These are phyloP conservation scores for Coboldia fuscipes DNA, from an alignment of 1,140 invertebrate species.

Conservation along the genomic window DNA sequence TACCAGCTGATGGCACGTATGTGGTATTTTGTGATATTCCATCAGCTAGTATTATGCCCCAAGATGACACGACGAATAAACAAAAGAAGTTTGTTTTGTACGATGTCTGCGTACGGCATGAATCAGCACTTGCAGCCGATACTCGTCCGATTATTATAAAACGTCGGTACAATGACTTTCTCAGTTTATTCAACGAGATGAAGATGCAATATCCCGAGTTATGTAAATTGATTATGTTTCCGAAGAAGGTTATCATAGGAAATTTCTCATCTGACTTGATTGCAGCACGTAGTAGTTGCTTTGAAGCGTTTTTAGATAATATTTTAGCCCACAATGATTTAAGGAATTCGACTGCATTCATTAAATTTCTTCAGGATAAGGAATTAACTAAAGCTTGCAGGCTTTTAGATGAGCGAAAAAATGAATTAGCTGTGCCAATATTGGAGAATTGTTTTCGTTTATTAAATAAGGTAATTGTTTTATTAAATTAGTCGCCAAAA, in stretches of 20 bases:
- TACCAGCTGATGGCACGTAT: constrained; percentile 10
- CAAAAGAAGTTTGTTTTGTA: constrained; percentile 40
- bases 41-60: constrained; percentile 21
- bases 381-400: constrained; percentile 37
- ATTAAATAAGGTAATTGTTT: constrained; percentile 40
- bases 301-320: constrained; percentile 41
- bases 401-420: constrained; percentile 33
- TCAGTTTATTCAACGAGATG: constrained; percentile 37
- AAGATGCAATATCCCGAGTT: constrained; percentile 33
- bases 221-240: constrained; percentile 37
- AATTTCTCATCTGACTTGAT: constrained; percentile 56
- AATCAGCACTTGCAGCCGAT: constrained; percentile 24
- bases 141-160: constrained; percentile 37
- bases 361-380: constrained; percentile 41
- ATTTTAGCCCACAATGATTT: constrained; percentile 32
- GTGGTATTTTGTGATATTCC: constrained; percentile 24
- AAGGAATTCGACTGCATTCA: constrained; percentile 32
- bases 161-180: constrained; percentile 54
- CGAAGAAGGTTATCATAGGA: constrained; percentile 49
- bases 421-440: constrained; percentile 34
- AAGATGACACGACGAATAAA: constrained; percentile 21
- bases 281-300: constrained; percentile 39
- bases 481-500: no score
- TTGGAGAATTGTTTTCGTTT: constrained; percentile 49
- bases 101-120: constrained; percentile 31